Evolutionary conservation across 2,797 vertebrate species (phyloP).

Genomic region (Sebastes itinus): DNA sequence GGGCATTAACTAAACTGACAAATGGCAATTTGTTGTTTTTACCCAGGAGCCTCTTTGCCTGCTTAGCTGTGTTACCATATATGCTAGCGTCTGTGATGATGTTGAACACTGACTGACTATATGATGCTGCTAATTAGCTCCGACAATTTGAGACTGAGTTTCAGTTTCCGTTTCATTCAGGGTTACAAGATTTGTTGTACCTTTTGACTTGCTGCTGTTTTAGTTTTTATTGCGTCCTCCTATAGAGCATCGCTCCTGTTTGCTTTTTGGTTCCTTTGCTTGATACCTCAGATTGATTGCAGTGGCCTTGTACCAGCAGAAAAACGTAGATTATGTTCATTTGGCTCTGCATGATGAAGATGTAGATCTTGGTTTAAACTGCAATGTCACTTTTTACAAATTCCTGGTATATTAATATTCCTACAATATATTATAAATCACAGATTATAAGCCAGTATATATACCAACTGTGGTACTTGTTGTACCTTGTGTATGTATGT

Average conservation of each 20-base stretch:
- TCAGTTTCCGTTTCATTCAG: slow-evolving; percentile 69
- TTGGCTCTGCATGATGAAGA: slow-evolving; percentile 52
- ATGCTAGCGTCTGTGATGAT: slow-evolving; percentile 44
- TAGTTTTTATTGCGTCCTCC: slow-evolving; percentile 27
- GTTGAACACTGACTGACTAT: slow-evolving; percentile 52
- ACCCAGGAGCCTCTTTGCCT: slow-evolving; percentile 64
- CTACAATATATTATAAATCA: slow-evolving; percentile 39
- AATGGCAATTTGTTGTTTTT: slow-evolving; percentile 59
- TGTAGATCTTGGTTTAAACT: slow-evolving; percentile 41
- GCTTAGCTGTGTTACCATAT: slow-evolving; percentile 62
- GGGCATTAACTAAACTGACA: slow-evolving; percentile 51
- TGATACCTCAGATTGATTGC: slow-evolving; percentile 71
- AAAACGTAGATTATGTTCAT: slow-evolving; percentile 23
- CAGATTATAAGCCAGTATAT: slow-evolving; percentile 42
- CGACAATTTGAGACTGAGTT: slow-evolving; percentile 53
- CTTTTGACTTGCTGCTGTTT: slow-evolving; percentile 56
- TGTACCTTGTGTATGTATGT: slow-evolving; percentile 54
- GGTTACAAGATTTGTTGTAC: slow-evolving; percentile 50
- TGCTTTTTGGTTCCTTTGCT: slow-evolving; percentile 46
- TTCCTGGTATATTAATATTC: slow-evolving; percentile 35
- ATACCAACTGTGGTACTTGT: slow-evolving; percentile 45
- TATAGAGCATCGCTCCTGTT: slow-evolving; percentile 13
- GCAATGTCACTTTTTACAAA: slow-evolving; percentile 55
- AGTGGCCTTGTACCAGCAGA: slow-evolving; percentile 66
- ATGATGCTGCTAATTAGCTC: slow-evolving; percentile 77